Conservation (phyloP, 2,888 invertebrate genomes). For the Lagria hirta region DNA sequence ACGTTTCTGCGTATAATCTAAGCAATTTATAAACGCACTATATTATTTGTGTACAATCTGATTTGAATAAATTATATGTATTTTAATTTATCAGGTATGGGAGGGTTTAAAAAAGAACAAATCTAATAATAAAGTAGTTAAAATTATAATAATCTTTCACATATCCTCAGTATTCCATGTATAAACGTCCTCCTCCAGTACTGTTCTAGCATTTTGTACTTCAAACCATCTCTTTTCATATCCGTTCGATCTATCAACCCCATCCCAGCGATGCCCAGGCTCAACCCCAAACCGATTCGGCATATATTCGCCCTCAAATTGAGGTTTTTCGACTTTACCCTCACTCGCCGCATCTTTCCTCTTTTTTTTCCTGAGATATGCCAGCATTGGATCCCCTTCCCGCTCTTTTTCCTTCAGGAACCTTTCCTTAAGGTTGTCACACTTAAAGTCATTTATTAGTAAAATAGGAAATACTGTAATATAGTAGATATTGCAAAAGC, state of each 20-base stretch:
- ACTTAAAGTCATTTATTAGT: no score
- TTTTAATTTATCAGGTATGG: no score
- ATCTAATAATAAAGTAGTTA: no score
- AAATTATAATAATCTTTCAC: no score
- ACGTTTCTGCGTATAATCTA: no score
- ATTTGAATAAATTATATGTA: no score
- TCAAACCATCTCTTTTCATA: conserved; percentile 90
- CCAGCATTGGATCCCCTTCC: conserved; percentile 92
- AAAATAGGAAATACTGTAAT: no score
- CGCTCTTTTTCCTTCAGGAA: conserved; percentile 73
- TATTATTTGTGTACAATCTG: no score
- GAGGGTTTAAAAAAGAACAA: no score
- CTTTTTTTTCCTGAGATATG: conserved; percentile 76
- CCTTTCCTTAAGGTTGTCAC: no score
- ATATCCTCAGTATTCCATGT: conserved; percentile 95
- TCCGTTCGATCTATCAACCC: conserved; percentile 95
- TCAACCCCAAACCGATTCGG: conserved; percentile 90
- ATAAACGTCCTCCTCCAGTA: conserved; percentile 81
- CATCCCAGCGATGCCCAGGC: conserved; percentile 98
- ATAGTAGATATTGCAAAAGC: no score
- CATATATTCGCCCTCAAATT: conserved; percentile 81
- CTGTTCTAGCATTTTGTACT: conserved; percentile 71
- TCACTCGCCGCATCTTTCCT: conserved; percentile 61
- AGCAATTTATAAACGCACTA: no score
- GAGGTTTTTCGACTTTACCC: conserved; percentile 64